Conservation (phyloP, 23 tunicate species). For the Botrylloides violaceus region DNA sequence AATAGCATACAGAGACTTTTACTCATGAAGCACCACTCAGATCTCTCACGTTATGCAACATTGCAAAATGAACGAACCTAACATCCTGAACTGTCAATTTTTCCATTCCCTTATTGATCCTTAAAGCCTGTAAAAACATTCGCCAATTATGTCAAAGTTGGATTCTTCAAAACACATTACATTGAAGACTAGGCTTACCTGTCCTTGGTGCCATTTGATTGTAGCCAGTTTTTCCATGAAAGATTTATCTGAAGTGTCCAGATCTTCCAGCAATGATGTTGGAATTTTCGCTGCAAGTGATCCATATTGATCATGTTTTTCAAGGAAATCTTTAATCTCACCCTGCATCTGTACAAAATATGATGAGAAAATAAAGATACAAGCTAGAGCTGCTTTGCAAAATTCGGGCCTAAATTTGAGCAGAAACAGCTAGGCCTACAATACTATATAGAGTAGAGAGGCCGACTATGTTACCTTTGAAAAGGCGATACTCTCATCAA, state of each 20-base stretch:
- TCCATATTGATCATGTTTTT: not conserved
- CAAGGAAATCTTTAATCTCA: not conserved
- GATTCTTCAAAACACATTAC: not conserved
- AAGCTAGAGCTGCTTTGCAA: not conserved
- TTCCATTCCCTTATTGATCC: not conserved
- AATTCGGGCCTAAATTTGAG: not conserved
- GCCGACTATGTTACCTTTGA: not conserved
- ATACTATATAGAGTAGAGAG: too few species aligned
- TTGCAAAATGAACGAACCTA: not conserved
- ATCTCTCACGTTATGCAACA: too few species aligned
- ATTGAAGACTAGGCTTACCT: not conserved
- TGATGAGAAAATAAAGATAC: not conserved
- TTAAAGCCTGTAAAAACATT: not conserved
- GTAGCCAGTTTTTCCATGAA: not conserved
- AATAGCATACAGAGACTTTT: too few species aligned
- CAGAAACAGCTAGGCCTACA: too few species aligned
- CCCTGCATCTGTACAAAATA: not conserved
- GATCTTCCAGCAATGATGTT: not conserved
- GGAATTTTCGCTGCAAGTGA: not conserved
- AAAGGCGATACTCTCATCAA: not conserved
- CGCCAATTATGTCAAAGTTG: not conserved
- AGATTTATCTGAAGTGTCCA: not conserved
- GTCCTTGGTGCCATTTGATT: not conserved
- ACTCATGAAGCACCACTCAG: too few species aligned
- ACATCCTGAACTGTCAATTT: not conserved